These are phyloP conservation scores for Sepiola atlantica DNA, from an alignment of 2,888 invertebrate genomes.

Conservation along the genomic window DNA sequence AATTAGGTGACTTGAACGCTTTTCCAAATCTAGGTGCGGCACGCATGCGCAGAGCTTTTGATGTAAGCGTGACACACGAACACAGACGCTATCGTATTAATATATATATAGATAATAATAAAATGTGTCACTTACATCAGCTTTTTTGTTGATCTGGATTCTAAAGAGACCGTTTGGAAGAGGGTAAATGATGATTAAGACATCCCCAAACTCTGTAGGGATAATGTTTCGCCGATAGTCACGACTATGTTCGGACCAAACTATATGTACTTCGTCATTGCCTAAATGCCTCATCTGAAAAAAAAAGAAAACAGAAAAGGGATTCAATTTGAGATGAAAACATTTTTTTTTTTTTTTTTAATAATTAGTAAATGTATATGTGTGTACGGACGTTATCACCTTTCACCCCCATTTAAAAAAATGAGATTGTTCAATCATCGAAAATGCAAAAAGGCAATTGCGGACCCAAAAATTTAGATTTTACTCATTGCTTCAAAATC, in stretches of 20 bases:
- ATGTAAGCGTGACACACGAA: too few species aligned
- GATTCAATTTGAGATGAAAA: background rate
- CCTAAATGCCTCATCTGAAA: conserved; percentile 91
- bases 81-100: too few species aligned
- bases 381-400: background rate
- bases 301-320: conserved; percentile 59
- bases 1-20: too few species aligned
- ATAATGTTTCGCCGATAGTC: conserved; percentile 97
- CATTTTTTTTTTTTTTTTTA: too few species aligned
- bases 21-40: too few species aligned
- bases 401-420: background rate
- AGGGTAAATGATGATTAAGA: conserved; percentile 96
- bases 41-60: too few species aligned
- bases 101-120: background rate
- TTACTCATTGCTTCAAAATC: too few species aligned
- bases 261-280: conserved; percentile 98
- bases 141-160: conserved; percentile 90
- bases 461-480: too few species aligned
- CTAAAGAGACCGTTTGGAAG: conserved; percentile 87
- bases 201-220: conserved; percentile 99
- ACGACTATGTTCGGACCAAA: conserved; percentile 97
- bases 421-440: background rate
- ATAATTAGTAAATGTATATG: background rate
- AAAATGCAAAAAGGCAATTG: background rate
- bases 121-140: conserved; percentile 79